Conservation (phyloP, 2,797 vertebrate species). For the Acanthornis magna region DNA sequence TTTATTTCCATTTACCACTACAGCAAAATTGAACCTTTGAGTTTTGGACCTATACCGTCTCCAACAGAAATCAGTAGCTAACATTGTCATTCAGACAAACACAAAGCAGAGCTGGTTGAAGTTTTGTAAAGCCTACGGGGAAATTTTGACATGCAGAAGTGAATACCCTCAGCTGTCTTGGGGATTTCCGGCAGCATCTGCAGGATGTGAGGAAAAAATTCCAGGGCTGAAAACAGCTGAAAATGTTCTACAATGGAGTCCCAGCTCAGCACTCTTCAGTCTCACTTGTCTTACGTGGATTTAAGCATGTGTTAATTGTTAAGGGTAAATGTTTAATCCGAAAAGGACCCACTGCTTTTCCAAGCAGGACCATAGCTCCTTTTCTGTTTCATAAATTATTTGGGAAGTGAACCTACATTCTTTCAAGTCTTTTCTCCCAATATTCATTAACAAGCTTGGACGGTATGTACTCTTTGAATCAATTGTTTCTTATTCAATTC, state of each 20-base stretch:
- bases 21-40: background rate
- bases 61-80: slow-evolving; percentile 22
- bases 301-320: slow-evolving; percentile 35
- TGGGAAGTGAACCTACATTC: background rate
- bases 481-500: background rate
- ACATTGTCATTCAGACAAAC: background rate
- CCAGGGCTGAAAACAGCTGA: slow-evolving; percentile 38
- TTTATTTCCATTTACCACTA: slow-evolving; percentile 36
- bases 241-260: background rate
- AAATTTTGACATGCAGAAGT: slow-evolving; percentile 21
- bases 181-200: slow-evolving; percentile 16
- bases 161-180: background rate
- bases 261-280: background rate
- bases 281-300: background rate
- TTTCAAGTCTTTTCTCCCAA: background rate
- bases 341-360: background rate
- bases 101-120: slow-evolving; percentile 22
- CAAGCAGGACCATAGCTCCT: background rate
- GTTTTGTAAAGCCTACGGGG: background rate
- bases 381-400: background rate
- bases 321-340: background rate
- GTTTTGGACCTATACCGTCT: background rate
- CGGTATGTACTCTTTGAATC: background rate
- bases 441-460: background rate
- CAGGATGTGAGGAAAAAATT: background rate